These are phyloP conservation scores for Aleiodes sp. DNA, from an alignment of 1,140 invertebrate genomes.

Conservation along the genomic window DNA sequence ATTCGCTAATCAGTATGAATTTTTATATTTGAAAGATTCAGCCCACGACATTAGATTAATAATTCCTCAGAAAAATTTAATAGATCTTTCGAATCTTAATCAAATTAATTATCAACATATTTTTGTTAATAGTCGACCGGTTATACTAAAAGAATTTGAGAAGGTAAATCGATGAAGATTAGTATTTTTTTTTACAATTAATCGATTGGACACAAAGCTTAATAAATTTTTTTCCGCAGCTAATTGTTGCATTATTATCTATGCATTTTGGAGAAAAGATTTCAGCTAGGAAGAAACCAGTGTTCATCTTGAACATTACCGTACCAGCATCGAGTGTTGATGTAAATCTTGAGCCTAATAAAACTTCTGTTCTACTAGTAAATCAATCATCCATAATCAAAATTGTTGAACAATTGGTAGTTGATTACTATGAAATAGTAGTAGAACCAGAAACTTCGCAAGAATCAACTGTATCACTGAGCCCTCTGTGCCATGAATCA, in stretches of 20 bases:
- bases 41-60: constrained; percentile 60
- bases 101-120: constrained; percentile 56
- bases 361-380: constrained; percentile 69
- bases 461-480: background rate
- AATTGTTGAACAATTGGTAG: constrained; percentile 44
- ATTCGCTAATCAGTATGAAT: constrained; percentile 60
- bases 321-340: constrained; percentile 67
- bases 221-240: constrained; percentile 49
- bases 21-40: constrained; percentile 46
- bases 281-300: constrained; percentile 55
- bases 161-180: constrained; percentile 68
- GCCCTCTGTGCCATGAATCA: background rate
- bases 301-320: constrained; percentile 64
- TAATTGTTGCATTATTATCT: constrained; percentile 54
- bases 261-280: constrained; percentile 48
- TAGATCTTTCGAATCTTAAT: constrained; percentile 51
- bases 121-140: constrained; percentile 70
- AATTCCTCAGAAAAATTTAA: constrained; percentile 62
- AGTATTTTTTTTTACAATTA: constrained; percentile 19
- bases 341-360: constrained; percentile 75
- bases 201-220: constrained; percentile 10
- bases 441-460: background rate
- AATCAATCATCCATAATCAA: constrained; percentile 57
- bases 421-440: constrained; percentile 50
- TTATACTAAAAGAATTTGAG: constrained; percentile 68